These are phyloP conservation scores for Drosophila koepferae DNA, from an alignment of 2,888 invertebrate genomes.

Conservation along the genomic window DNA sequence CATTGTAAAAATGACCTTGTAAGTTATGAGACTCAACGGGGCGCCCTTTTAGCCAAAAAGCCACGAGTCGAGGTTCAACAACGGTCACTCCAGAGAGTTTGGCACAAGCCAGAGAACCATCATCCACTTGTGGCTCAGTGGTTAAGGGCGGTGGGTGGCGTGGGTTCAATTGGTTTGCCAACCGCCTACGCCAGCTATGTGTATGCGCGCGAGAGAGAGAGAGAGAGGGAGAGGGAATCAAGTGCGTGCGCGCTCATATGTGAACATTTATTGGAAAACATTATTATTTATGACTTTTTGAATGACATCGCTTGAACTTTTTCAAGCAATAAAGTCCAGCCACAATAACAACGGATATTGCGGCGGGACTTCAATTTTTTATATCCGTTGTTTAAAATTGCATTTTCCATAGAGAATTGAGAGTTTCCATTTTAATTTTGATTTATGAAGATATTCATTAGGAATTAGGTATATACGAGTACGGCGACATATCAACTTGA, in stretches of 20 bases:
- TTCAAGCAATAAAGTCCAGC: constrained; percentile 75
- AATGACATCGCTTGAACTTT: constrained; percentile 83
- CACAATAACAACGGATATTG: constrained; percentile 70
- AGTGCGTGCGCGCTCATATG: constrained; percentile 77
- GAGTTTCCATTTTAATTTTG: constrained; percentile 45
- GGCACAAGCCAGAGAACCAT: constrained; percentile 6
- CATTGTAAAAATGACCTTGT: constrained; percentile 76
- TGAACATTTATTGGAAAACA: constrained; percentile 84
- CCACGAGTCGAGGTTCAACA: constrained; percentile 60
- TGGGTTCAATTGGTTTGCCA: constrained; percentile 50
- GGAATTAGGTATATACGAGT: constrained; percentile 15
- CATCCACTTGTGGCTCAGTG: constrained; percentile 60
- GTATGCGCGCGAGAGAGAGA: not conserved
- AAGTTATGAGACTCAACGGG: constrained; percentile 68
- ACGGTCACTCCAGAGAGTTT: constrained; percentile 59
- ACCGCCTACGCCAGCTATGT: constrained; percentile 13
- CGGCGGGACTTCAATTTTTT: constrained; percentile 48
- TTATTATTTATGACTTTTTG: constrained; percentile 84
- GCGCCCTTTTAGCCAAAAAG: constrained; percentile 54
- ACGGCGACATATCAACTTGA: not conserved
- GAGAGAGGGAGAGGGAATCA: constrained; percentile 22
- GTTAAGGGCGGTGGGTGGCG: constrained; percentile 42
- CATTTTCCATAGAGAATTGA: constrained; percentile 45
- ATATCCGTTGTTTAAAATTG: constrained; percentile 45
- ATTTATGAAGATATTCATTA: constrained; percentile 73